A percentile compares a stretch with the other conserved stretches of the same genome.
phyloP scores from a whole-genome alignment of 2,113 vertebrate species.

The Irena cyanogastra region DNA sequence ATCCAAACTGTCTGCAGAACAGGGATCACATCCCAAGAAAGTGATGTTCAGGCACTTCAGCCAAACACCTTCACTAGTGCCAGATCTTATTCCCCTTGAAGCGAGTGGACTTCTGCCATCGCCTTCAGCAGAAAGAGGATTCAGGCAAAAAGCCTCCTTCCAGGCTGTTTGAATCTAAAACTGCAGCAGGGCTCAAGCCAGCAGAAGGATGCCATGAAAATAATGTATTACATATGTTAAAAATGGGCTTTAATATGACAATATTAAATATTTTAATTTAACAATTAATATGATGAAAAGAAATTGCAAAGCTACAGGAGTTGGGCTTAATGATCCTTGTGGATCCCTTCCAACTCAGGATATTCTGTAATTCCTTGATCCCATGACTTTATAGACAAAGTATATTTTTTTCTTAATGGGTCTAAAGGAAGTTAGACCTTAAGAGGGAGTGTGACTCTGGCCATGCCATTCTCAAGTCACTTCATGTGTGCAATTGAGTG shows the following conservation, averaged over 20 bases:
- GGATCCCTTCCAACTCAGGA: not conserved
- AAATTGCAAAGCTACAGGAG: not conserved
- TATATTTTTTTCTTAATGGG: not conserved
- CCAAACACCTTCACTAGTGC: not conserved
- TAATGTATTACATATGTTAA: not conserved
- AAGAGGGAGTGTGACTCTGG: not conserved
- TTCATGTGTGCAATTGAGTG: not conserved
- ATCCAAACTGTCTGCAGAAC: not conserved
- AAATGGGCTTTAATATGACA: not conserved
- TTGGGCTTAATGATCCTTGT: not conserved
- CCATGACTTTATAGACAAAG: not conserved
- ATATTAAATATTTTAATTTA: too few relatives aligned
- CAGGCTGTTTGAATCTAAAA: not conserved
- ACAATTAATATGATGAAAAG: not conserved
- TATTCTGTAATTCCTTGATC: not conserved
- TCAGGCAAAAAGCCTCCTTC: not conserved
- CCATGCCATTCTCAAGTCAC: accelerated
- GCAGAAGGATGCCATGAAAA: not conserved
- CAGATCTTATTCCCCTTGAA: not conserved
- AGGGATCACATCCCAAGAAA: not conserved
- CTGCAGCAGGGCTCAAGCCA: not conserved
- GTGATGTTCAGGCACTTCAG: not conserved
- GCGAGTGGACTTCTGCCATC: not conserved
- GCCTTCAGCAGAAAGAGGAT: not conserved
- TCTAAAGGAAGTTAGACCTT: not conserved